phyloP scores from a whole-genome alignment of 1,140 invertebrate species.

The Aphelenchoides fujianensis region DNA sequence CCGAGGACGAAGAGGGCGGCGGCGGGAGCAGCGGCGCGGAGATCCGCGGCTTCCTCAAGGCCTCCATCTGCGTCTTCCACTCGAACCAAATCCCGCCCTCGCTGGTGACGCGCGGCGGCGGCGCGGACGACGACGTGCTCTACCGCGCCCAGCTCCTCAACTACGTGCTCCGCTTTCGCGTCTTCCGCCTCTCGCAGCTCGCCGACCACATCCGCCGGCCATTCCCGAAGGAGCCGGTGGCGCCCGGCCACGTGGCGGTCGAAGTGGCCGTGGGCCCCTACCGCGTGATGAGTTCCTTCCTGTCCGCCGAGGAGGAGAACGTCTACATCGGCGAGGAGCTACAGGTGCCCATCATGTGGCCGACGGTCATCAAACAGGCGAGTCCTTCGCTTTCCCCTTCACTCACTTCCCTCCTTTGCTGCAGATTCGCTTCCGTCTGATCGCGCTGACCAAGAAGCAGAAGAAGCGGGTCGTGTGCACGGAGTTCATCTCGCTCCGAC shows the following conservation, averaged over 20 bases:
- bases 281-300: slow-evolving; percentile 9
- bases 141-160: slow-evolving; percentile 23
- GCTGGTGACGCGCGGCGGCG: background rate
- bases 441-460: slow-evolving; percentile 19
- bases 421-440: slow-evolving; percentile 47
- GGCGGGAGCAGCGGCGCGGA: slow-evolving; percentile 19
- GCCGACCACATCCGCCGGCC: slow-evolving; percentile 38
- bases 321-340: slow-evolving; percentile 50
- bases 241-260: slow-evolving; percentile 21
- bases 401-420: too few relatives aligned
- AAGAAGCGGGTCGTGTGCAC: slow-evolving; percentile 44
- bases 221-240: slow-evolving; percentile 17
- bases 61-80: slow-evolving; percentile 25
- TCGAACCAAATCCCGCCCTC: slow-evolving; percentile 19
- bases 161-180: slow-evolving; percentile 31
- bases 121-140: slow-evolving; percentile 22
- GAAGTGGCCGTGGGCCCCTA: slow-evolving; percentile 29
- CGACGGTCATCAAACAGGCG: slow-evolving; percentile 46
- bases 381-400: too few relatives aligned
- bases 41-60: slow-evolving; percentile 34
- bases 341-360: slow-evolving; percentile 45
- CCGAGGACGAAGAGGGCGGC: slow-evolving; percentile 16
- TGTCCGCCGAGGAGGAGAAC: slow-evolving; percentile 33
- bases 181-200: slow-evolving; percentile 40
- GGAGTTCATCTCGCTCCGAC: slow-evolving; percentile 32